These are phyloP conservation scores for Enteromius trimaculatus DNA, from an alignment of 2,797 vertebrate species.

Conservation along the genomic window DNA sequence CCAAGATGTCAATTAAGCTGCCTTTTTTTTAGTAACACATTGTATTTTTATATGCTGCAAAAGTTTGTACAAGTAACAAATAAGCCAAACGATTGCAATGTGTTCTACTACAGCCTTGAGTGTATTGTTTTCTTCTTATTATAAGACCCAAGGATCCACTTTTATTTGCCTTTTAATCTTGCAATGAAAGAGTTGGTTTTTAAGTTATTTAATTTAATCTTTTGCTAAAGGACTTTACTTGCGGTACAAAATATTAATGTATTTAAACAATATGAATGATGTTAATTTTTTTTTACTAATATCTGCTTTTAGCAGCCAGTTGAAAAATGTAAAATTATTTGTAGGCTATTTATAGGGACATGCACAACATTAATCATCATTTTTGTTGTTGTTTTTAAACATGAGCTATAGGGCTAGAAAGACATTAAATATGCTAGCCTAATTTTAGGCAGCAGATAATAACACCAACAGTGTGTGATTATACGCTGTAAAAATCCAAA, in stretches of 20 bases:
- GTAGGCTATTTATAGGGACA: neutral
- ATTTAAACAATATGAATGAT: neutral
- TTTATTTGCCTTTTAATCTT: neutral
- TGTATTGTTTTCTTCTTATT: neutral
- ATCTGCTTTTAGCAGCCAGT: constrained; percentile 52
- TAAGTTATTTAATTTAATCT: neutral
- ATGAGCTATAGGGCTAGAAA: neutral
- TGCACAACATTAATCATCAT: neutral
- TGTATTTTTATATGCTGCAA: constrained; percentile 67
- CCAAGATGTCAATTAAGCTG: constrained; percentile 73
- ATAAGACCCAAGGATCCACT: neutral
- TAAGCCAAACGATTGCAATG: neutral
- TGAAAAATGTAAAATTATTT: neutral
- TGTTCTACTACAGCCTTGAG: too few relatives aligned
- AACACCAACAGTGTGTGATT: neutral
- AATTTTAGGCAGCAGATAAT: constrained; percentile 11
- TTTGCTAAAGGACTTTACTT: neutral
- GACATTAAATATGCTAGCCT: neutral
- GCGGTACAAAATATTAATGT: neutral
- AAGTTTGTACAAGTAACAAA: constrained; percentile 50
- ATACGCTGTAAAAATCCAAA: constrained; percentile 10
- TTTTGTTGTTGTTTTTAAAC: neutral
- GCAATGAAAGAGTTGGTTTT: neutral
- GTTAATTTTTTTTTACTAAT: too few relatives aligned
- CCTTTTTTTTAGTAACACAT: constrained; percentile 23